phyloP scores from a whole-genome alignment of 1,140 invertebrate genomes.

The Temnothorax nylanderi region DNA sequence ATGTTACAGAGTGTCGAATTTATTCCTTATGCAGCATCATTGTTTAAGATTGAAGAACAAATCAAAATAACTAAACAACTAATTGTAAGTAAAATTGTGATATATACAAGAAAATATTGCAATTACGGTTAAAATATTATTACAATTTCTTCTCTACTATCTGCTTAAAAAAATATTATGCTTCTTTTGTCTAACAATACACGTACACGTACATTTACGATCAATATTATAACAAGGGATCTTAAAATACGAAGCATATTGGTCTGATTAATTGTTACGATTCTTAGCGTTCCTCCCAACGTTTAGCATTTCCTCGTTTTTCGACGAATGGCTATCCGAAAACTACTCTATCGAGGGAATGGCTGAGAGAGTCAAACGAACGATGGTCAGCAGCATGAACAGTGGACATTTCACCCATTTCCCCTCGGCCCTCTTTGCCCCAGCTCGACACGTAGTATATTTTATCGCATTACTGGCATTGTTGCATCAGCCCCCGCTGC shows the following conservation, averaged over 20 bases:
- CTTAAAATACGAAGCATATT: background rate
- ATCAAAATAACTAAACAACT: background rate
- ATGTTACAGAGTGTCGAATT: background rate
- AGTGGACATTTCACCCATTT: constrained; percentile 73
- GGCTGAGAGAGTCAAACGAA: constrained; percentile 62
- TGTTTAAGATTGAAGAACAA: background rate
- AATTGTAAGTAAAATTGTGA: background rate
- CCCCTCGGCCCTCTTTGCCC: constrained; percentile 46
- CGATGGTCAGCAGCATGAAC: constrained; percentile 71
- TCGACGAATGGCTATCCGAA: constrained; percentile 59
- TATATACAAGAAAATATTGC: background rate
- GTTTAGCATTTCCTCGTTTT: constrained; percentile 68
- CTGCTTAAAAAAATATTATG: background rate
- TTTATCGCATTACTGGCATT: constrained; percentile 83
- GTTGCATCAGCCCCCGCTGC: constrained; percentile 77
- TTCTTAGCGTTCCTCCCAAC: constrained; percentile 32
- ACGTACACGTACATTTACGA: background rate
- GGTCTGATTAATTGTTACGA: constrained; percentile 47
- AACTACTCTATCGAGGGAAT: constrained; percentile 58
- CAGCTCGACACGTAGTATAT: constrained; percentile 78
- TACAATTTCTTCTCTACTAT: background rate
- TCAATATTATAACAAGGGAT: background rate
- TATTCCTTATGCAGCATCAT: background rate
- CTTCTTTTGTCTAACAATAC: background rate
- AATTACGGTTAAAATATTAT: background rate